Conservation (phyloP, 1,140 invertebrate genomes). For the Pseudoatta argentina region DNA sequence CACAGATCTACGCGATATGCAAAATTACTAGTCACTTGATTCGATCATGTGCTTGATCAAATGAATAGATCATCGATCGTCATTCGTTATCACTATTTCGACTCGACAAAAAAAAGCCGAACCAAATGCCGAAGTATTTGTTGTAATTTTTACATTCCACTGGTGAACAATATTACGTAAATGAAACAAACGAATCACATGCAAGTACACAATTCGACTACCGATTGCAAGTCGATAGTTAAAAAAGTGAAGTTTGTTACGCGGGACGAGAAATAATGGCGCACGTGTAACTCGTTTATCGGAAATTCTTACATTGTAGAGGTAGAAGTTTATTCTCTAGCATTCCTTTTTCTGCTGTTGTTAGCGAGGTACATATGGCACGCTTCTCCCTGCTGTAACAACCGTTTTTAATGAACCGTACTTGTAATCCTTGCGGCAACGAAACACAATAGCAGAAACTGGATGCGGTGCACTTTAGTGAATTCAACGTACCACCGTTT, state of each 20-base stretch:
- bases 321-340: slow-evolving; percentile 18
- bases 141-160: slow-evolving; percentile 26
- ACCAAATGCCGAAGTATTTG: neutral
- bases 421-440: slow-evolving; percentile 53
- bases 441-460: slow-evolving; percentile 47
- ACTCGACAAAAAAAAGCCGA: slow-evolving; percentile 7
- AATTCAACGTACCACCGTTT: neutral
- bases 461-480: slow-evolving; percentile 20
- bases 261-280: neutral
- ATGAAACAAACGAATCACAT: slow-evolving; percentile 17
- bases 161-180: slow-evolving; percentile 20
- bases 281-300: slow-evolving; percentile 22
- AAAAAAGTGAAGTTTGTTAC: slow-evolving; percentile 29
- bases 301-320: slow-evolving; percentile 32
- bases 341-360: slow-evolving; percentile 32
- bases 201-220: neutral
- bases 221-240: slow-evolving; percentile 32
- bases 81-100: slow-evolving; percentile 33
- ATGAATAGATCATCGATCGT: neutral
- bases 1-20: slow-evolving; percentile 1
- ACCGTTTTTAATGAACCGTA: slow-evolving; percentile 68
- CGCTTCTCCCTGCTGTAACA: slow-evolving; percentile 51
- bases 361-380: slow-evolving; percentile 39
- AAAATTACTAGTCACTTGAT: slow-evolving; percentile 43
- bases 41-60: slow-evolving; percentile 22